Evolutionary conservation across 2,797 vertebrate genomes (phyloP).

Genomic region (Threskiornis aethiopicus): DNA sequence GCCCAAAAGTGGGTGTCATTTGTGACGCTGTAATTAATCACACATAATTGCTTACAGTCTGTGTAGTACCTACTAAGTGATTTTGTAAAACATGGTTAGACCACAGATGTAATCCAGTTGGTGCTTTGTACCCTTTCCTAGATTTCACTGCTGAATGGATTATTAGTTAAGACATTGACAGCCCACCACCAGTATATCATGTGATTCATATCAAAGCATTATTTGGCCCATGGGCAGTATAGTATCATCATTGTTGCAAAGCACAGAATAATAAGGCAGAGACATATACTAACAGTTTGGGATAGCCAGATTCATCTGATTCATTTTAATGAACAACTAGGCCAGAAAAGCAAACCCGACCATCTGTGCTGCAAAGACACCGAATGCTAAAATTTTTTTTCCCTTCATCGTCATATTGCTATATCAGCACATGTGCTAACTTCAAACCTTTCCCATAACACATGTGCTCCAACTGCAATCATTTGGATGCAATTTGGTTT

Average conservation of each 20-base stretch:
- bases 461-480: conserved; percentile 32
- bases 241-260: conserved; percentile 32
- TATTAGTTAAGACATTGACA: neutral
- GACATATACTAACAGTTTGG: conserved; percentile 46
- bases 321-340: conserved; percentile 62
- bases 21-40: neutral
- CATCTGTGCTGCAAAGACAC: conserved; percentile 67
- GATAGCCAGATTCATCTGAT: conserved; percentile 39
- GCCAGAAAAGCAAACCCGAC: conserved; percentile 47
- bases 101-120: neutral
- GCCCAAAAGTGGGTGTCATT: neutral
- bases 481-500: conserved; percentile 63
- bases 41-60: neutral
- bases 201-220: neutral
- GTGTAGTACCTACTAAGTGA: neutral
- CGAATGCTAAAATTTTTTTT: conserved; percentile 45
- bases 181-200: neutral
- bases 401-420: conserved; percentile 44
- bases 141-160: neutral
- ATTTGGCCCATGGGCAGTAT: conserved; percentile 12
- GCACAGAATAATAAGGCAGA: conserved; percentile 39
- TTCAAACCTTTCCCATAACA: conserved; percentile 60
- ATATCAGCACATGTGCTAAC: conserved; percentile 63
- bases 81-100: neutral
- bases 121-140: neutral